Evolutionary conservation across 2,888 invertebrate species (phyloP).

Genomic region (Iselma pallidipennis): DNA sequence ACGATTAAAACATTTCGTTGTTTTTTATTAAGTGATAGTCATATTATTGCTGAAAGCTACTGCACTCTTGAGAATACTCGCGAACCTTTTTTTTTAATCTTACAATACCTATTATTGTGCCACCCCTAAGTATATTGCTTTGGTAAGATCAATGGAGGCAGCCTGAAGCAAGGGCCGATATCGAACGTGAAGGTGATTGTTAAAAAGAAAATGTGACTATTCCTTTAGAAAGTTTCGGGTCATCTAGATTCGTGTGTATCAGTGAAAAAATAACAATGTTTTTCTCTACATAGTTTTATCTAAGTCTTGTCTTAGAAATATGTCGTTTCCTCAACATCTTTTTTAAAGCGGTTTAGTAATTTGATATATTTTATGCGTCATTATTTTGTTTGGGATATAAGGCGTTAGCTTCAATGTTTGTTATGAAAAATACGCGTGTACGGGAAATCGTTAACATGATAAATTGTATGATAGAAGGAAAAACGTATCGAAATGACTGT

Average conservation of each 20-base stretch:
- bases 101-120: constrained; percentile 52
- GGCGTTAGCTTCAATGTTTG: constrained; percentile 16
- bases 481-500: constrained; percentile 36
- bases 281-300: constrained; percentile 8
- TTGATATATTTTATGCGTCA: constrained; percentile 6
- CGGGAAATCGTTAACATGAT: constrained; percentile 41
- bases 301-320: neutral
- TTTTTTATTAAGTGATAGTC: constrained; percentile 37
- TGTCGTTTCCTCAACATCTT: neutral
- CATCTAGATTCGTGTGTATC: constrained; percentile 43
- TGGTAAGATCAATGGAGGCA: constrained; percentile 48
- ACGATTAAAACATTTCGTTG: constrained; percentile 15
- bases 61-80: constrained; percentile 38
- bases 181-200: constrained; percentile 40
- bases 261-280: constrained; percentile 10
- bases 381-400: constrained; percentile 2
- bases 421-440: constrained; percentile 30
- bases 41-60: constrained; percentile 34
- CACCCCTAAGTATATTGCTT: constrained; percentile 50
- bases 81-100: constrained; percentile 45
- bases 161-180: constrained; percentile 43
- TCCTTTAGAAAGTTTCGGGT: constrained; percentile 39
- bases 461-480: constrained; percentile 36
- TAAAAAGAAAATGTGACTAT: constrained; percentile 39
- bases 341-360: neutral